phyloP scores from a whole-genome alignment of 2,797 vertebrate species.

The Cichlasoma orientale region DNA sequence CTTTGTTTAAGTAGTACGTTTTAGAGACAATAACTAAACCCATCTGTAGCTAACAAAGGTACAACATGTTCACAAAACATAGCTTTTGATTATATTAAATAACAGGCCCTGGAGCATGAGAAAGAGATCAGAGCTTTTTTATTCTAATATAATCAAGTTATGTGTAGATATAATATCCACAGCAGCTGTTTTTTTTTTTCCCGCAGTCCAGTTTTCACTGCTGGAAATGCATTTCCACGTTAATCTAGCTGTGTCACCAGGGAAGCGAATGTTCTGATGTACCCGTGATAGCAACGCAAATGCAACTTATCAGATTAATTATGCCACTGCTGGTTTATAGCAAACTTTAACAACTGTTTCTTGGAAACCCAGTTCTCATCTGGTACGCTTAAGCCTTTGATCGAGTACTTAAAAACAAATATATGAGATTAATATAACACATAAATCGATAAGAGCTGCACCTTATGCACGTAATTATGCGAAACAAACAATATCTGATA shows the following conservation, averaged over 20 bases:
- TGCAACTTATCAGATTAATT: slow-evolving; percentile 15
- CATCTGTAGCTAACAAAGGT: slow-evolving; percentile 18
- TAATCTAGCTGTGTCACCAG: slow-evolving; percentile 8
- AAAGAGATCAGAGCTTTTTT: slow-evolving; percentile 33
- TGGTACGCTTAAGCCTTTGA: background rate
- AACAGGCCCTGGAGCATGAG: slow-evolving; percentile 22
- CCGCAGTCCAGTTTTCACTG: slow-evolving; percentile 5
- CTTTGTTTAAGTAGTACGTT: background rate
- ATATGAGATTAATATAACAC: background rate
- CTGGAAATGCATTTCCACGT: slow-evolving; percentile 33
- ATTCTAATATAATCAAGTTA: slow-evolving; percentile 53
- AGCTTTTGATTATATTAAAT: slow-evolving; percentile 53
- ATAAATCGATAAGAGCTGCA: background rate
- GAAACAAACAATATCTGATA: background rate
- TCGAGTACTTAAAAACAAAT: background rate
- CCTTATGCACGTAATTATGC: background rate
- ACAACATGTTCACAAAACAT: slow-evolving; percentile 37
- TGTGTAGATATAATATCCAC: slow-evolving; percentile 2
- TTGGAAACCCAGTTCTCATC: slow-evolving; percentile 1
- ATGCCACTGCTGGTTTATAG: background rate
- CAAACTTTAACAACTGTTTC: slow-evolving; percentile 5
- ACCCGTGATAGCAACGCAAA: slow-evolving; percentile 14
- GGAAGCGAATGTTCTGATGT: slow-evolving; percentile 28
- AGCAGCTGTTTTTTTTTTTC: background rate
- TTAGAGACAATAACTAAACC: slow-evolving; percentile 12